A percentile compares a stretch with the other conserved stretches of the same genome.
Evolutionary conservation across 2,113 vertebrate species (phyloP).

Genomic region (Mus musculus): GRCm39 chr17:15880501-15881000

Average conservation of each 20-base stretch:
- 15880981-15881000: rapidly evolving
- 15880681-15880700: not conserved
- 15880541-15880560: too few species aligned
- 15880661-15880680: not conserved
- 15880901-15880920: not conserved
- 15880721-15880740: not conserved
- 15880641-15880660: not conserved
- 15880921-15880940: not conserved
- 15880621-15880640: not conserved
- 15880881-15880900: not conserved
- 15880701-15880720: not conserved
- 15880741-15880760: not conserved
- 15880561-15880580: too few species aligned
- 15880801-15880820: not conserved
- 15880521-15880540: too few species aligned
- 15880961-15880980: not conserved
- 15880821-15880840: not conserved
- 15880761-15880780: not conserved
- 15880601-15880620: too few species aligned
- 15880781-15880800: not conserved
- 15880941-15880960: not conserved
- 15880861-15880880: not conserved
- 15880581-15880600: too few species aligned
- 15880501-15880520: too few species aligned
- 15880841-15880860: not conserved